Evolutionary conservation across 2,888 invertebrate species (phyloP).

Genomic region (Spialia ferax): DNA sequence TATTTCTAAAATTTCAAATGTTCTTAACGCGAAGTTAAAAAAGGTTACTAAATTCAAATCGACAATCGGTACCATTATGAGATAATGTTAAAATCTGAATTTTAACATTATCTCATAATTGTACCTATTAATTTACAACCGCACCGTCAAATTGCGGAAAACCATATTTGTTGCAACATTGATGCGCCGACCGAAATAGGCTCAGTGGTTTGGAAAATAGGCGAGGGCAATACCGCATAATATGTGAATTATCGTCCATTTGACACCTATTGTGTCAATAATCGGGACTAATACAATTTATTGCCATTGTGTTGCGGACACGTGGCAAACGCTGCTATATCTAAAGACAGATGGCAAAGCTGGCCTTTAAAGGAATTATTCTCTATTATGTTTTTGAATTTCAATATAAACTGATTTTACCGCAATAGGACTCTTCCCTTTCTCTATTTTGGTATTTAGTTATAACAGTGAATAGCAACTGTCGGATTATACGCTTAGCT

Average conservation of each 20-base stretch:
- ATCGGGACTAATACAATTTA: conserved; percentile 70
- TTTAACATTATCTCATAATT: not conserved
- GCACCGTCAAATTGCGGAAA: conserved; percentile 7
- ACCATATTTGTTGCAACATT: conserved; percentile 22
- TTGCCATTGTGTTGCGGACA: conserved; percentile 64
- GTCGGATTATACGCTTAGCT: conserved; percentile 49
- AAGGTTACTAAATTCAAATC: too few species aligned
- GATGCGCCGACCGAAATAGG: conserved; percentile 42
- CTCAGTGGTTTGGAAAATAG: conserved; percentile 52
- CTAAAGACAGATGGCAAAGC: conserved; percentile 69
- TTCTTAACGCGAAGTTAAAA: too few species aligned
- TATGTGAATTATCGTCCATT: conserved; percentile 66
- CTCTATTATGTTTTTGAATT: conserved; percentile 58
- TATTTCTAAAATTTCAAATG: too few species aligned
- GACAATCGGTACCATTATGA: too few species aligned
- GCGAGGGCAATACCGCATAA: conserved; percentile 57
- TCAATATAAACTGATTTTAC: conserved; percentile 54
- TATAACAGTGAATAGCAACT: conserved; percentile 55
- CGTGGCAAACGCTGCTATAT: conserved; percentile 68
- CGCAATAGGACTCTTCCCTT: conserved; percentile 53
- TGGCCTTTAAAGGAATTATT: conserved; percentile 58
- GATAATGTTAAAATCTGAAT: too few species aligned
- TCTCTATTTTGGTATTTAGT: conserved; percentile 62
- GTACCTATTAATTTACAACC: not conserved
- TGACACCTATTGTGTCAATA: conserved; percentile 75